A percentile compares a stretch with the other conserved stretches of the same genome.
These are phyloP conservation scores for Corythaeola cristata DNA, from an alignment of 2,113 vertebrate species.

Conservation along the genomic window DNA sequence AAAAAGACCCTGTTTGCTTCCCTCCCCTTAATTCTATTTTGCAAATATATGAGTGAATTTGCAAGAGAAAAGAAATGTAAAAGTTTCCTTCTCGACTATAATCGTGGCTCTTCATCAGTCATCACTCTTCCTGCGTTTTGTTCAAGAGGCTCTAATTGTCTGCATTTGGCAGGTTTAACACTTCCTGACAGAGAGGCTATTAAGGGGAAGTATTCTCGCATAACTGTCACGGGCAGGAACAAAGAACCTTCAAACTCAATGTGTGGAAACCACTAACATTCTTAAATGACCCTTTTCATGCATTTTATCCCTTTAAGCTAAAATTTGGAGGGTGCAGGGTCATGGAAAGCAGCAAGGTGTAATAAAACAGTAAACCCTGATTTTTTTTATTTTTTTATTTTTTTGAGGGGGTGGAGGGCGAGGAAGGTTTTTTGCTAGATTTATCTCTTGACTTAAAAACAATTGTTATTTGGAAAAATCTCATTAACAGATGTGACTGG, in stretches of 20 bases:
- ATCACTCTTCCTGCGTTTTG: slow-evolving; percentile 84
- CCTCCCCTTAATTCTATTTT: slow-evolving; percentile 60
- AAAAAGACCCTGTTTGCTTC: slow-evolving; percentile 29
- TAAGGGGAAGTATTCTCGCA: slow-evolving; percentile 88
- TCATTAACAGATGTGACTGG: slow-evolving; percentile 86
- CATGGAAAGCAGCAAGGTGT: slow-evolving; percentile 76
- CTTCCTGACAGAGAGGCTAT: slow-evolving; percentile 92
- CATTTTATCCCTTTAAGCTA: slow-evolving; percentile 80
- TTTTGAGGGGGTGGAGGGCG: rapidly evolving
- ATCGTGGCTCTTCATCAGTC: slow-evolving; percentile 77
- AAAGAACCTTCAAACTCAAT: slow-evolving; percentile 83
- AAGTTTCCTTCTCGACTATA: slow-evolving; percentile 77
- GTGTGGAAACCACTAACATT: slow-evolving; percentile 83
- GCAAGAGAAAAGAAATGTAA: slow-evolving; percentile 77
- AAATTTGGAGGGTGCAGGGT: slow-evolving; percentile 75
- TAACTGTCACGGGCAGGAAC: slow-evolving; percentile 88
- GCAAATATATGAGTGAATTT: slow-evolving; percentile 71
- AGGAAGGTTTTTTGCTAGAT: slow-evolving; percentile 7
- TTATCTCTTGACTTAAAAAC: slow-evolving; percentile 82
- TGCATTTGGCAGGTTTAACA: slow-evolving; percentile 89
- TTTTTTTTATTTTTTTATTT: neutral
- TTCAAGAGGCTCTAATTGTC: slow-evolving; percentile 88
- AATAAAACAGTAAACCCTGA: slow-evolving; percentile 77
- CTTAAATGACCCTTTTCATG: slow-evolving; percentile 81
- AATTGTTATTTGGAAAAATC: slow-evolving; percentile 84